These are phyloP conservation scores for Platyrinchus mystaceus DNA, from an alignment of 2,797 vertebrate genomes.

Conservation along the genomic window DNA sequence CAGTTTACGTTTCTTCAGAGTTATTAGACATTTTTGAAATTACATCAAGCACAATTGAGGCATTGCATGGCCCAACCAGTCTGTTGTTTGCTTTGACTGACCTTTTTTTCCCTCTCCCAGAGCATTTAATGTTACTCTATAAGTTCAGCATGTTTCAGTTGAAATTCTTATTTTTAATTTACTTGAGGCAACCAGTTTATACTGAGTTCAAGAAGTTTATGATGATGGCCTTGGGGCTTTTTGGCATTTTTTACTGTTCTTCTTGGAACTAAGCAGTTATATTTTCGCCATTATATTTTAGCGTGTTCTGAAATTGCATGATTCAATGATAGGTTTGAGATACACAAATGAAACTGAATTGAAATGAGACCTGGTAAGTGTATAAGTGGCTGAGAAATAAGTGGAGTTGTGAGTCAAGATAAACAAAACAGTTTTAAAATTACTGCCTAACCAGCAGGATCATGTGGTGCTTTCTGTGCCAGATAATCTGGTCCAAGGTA, in stretches of 20 bases:
- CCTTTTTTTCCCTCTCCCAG: not conserved
- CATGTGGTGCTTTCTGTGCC: not conserved
- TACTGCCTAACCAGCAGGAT: not conserved
- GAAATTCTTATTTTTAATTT: not conserved
- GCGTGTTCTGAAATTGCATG: not conserved
- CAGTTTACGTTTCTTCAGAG: not conserved
- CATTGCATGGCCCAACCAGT: not conserved
- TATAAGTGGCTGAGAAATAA: not conserved
- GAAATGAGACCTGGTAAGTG: not conserved
- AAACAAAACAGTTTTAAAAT: conserved; percentile 26
- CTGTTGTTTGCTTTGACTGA: not conserved
- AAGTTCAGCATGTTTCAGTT: not conserved
- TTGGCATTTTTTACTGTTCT: not conserved
- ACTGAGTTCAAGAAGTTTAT: not conserved
- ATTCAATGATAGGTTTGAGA: not conserved
- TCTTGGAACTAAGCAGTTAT: not conserved
- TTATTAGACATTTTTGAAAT: not conserved
- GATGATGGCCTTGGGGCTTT: not conserved
- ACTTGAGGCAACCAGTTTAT: not conserved
- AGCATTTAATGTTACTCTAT: not conserved
- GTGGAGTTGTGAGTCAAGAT: not conserved
- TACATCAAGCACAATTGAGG: not conserved
- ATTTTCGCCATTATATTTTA: not conserved
- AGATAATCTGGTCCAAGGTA: not conserved
- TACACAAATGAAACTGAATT: not conserved